Evolutionary conservation across 2,888 invertebrate genomes (phyloP).

Genomic region (Rotaria sp.): DNA sequence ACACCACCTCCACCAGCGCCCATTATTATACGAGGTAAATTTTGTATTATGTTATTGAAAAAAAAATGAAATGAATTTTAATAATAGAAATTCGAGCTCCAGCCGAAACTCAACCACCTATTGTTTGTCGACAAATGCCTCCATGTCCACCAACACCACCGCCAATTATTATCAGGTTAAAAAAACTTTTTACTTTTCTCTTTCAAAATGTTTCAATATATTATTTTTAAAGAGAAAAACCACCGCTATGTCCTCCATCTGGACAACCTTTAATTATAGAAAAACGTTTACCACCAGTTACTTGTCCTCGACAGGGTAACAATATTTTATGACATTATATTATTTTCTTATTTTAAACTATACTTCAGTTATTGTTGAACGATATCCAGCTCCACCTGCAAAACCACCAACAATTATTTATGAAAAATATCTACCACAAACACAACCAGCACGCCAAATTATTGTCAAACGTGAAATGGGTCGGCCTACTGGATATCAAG

Average conservation of each 20-base stretch:
- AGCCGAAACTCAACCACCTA: background rate
- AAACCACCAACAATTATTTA: background rate
- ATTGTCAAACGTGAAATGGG: background rate
- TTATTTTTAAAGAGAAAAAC: background rate
- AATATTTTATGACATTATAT: background rate
- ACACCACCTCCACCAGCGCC: conserved; percentile 28
- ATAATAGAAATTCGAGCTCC: background rate
- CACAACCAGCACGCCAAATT: background rate
- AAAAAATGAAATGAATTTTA: background rate
- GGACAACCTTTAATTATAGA: conserved; percentile 20
- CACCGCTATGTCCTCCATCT: background rate
- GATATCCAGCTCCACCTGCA: background rate
- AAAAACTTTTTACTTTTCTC: background rate
- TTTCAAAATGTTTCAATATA: too few species aligned
- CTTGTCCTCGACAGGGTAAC: background rate
- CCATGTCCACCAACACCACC: conserved; percentile 14
- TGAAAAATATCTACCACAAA: conserved; percentile 9
- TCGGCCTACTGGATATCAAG: background rate
- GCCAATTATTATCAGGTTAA: background rate
- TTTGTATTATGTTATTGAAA: background rate
- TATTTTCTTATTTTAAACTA: background rate
- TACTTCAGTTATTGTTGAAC: background rate
- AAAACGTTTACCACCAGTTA: background rate
- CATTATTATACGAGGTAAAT: conserved; percentile 19
- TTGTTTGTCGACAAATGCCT: conserved; percentile 18